Evolutionary conservation across 2,888 invertebrate species (phyloP).

Genomic region (Flabesymbios commensalis): DNA sequence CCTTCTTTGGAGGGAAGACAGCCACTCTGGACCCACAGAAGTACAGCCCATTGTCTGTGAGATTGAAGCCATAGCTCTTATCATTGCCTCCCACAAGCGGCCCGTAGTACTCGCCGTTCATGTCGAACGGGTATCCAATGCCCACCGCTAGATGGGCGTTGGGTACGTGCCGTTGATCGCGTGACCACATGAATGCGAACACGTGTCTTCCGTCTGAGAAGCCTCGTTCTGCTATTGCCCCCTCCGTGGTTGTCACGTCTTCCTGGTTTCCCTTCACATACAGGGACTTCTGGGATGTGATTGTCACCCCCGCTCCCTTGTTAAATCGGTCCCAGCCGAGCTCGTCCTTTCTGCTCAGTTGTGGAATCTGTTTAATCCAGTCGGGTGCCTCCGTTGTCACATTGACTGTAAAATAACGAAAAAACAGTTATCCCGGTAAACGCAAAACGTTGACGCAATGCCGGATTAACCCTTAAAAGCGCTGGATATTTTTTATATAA

Average conservation of each 20-base stretch:
- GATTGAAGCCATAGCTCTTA: not conserved
- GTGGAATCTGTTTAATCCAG: not conserved
- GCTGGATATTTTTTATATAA: no score
- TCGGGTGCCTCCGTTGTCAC: no score
- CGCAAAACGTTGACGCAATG: no score
- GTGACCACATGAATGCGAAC: conserved; percentile 2
- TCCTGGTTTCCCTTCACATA: not conserved
- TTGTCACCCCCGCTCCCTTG: not conserved
- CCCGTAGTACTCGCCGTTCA: not conserved
- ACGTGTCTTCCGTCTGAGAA: not conserved
- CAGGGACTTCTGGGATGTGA: not conserved
- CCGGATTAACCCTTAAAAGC: no score
- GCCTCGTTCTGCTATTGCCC: not conserved
- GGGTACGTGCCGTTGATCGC: not conserved
- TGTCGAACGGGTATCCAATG: not conserved
- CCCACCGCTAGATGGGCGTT: not conserved
- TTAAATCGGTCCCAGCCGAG: not conserved
- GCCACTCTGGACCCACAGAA: not conserved
- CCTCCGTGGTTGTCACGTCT: not conserved
- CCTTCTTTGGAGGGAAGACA: not conserved
- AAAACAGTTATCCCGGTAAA: no score
- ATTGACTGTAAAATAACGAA: no score
- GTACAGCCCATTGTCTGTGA: not conserved
- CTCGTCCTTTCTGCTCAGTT: not conserved
- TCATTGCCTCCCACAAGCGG: not conserved